Evolutionary conservation across 2,113 vertebrate genomes (phyloP).

Genomic region (Xiphophorus couchianus): DNA sequence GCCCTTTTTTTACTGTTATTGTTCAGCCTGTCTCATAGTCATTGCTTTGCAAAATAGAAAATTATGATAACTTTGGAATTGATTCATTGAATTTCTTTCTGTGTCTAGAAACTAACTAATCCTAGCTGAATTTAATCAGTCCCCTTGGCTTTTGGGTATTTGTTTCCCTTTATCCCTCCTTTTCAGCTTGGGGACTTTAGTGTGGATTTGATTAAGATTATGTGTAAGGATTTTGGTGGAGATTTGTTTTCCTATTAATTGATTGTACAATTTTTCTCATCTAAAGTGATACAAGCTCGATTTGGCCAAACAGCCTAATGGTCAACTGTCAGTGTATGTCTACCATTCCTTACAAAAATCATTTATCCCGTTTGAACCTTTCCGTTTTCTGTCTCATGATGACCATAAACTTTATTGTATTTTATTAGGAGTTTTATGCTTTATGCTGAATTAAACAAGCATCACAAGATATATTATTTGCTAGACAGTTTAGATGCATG

Average conservation of each 20-base stretch:
- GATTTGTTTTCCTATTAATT: conserved; percentile 44
- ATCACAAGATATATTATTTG: too few species aligned
- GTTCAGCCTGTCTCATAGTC: conserved; percentile 65
- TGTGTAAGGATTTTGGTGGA: conserved; percentile 29
- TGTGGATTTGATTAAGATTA: conserved; percentile 65
- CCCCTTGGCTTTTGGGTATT: conserved; percentile 47
- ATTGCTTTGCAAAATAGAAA: neutral
- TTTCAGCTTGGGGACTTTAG: conserved; percentile 41
- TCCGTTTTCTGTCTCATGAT: too few species aligned
- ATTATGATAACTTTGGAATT: neutral
- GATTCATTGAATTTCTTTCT: conserved; percentile 4
- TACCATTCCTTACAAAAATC: too few species aligned
- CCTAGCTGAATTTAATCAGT: conserved; percentile 40
- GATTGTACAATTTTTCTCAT: neutral
- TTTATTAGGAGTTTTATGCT: too few species aligned
- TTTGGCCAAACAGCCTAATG: too few species aligned
- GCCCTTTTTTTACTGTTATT: neutral
- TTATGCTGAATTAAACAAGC: too few species aligned
- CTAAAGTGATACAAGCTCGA: neutral
- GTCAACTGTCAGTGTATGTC: too few species aligned
- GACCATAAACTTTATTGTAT: too few species aligned
- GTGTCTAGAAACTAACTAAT: conserved; percentile 37
- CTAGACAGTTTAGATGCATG: too few species aligned
- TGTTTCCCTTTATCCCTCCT: conserved; percentile 55
- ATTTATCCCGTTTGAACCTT: too few species aligned